phyloP scores from a whole-genome alignment of 2,113 vertebrate species.

The Apistogramma diplotaenia region DNA sequence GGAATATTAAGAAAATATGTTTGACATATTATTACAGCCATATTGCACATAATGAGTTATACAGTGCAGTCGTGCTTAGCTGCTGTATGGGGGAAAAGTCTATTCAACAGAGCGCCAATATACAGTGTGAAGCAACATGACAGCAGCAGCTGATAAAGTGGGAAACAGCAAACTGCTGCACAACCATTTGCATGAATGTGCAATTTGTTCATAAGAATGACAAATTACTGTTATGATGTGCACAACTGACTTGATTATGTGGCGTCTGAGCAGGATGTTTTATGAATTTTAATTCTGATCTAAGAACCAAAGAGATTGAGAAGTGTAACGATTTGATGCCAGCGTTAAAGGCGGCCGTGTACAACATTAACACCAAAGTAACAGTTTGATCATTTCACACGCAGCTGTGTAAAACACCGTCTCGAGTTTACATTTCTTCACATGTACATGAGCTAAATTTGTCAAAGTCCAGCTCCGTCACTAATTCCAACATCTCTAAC shows the following conservation, averaged over 20 bases:
- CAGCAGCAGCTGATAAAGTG: neutral
- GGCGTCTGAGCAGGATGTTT: neutral
- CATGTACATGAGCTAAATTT: neutral
- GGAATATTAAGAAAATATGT: neutral
- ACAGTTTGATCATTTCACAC: neutral
- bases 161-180: neutral
- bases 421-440: neutral
- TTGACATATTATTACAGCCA: neutral
- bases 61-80: neutral
- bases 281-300: neutral
- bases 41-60: neutral
- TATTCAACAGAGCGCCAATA: neutral
- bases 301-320: neutral
- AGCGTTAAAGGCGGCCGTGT: neutral
- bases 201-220: neutral
- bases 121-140: neutral
- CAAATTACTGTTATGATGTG: constrained; percentile 2
- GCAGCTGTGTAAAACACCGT: neutral
- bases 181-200: neutral
- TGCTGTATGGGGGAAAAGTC: neutral
- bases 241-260: neutral
- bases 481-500: neutral
- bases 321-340: neutral
- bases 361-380: neutral
- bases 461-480: neutral